Conservation (phyloP, 2,797 vertebrate species). For the Carapus acus region DNA sequence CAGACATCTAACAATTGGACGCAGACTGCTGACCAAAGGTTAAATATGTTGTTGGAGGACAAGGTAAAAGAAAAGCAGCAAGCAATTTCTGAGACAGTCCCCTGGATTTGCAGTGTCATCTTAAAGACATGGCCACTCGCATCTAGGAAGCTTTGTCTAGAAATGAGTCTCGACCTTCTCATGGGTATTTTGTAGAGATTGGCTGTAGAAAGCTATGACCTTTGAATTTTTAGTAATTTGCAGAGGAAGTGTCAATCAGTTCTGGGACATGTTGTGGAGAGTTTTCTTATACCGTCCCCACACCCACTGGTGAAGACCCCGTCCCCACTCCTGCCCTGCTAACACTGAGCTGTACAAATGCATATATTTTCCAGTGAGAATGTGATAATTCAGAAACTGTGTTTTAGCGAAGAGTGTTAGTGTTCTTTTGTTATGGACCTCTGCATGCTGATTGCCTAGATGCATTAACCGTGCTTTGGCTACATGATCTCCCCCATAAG, state of each 20-base stretch:
- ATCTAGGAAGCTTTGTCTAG: background rate
- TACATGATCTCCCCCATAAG: too few species aligned
- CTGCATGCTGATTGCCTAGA: too few species aligned
- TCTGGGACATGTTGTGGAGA: conserved; percentile 62
- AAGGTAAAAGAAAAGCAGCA: too few species aligned
- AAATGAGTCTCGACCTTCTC: too few species aligned
- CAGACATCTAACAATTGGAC: background rate
- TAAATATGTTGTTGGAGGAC: background rate
- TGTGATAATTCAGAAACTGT: background rate
- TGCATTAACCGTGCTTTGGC: too few species aligned
- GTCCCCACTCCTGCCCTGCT: conserved; percentile 8
- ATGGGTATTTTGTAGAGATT: background rate
- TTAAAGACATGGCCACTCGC: background rate
- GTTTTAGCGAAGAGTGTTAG: too few species aligned
- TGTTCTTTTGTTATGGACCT: too few species aligned
- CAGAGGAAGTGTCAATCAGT: conserved; percentile 53
- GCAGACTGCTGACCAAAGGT: background rate
- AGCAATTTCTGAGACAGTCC: background rate
- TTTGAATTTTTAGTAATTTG: background rate
- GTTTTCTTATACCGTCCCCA: conserved; percentile 37
- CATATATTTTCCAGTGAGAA: background rate
- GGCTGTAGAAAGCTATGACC: background rate
- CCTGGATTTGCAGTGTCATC: background rate
- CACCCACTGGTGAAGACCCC: conserved; percentile 28
- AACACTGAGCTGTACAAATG: conserved; percentile 20